Conservation (phyloP, 2,113 vertebrate species). For the Paraplagusia blochii region DNA sequence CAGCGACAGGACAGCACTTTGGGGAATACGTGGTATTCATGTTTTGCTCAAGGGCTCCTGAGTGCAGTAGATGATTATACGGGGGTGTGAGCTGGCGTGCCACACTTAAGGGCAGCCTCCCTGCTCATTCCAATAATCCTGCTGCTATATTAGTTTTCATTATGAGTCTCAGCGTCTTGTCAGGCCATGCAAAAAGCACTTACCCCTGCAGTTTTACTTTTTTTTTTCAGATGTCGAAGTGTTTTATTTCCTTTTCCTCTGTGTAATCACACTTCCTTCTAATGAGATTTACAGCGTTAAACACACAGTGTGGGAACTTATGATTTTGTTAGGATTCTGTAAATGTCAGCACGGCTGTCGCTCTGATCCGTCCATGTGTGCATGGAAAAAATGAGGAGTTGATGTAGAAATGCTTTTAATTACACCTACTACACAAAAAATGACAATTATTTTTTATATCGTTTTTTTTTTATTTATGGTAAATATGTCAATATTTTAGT, state of each 20-base stretch:
- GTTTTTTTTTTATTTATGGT: no score
- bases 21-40: conserved; percentile 24
- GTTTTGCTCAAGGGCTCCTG: conserved; percentile 41
- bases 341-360: conserved; percentile 10
- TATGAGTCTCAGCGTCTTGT: conserved; percentile 33
- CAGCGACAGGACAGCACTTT: conserved; percentile 36
- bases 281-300: neutral
- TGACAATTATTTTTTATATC: no score
- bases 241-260: conserved; percentile 6
- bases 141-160: conserved; percentile 54
- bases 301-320: neutral
- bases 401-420: no score
- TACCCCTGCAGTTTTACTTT: conserved; percentile 42
- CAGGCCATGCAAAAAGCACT: conserved; percentile 32
- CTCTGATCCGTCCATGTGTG: neutral
- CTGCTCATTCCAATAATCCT: conserved; percentile 22
- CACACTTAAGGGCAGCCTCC: conserved; percentile 46
- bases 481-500: no score
- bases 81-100: conserved; percentile 33
- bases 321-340: neutral
- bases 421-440: no score
- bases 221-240: conserved; percentile 13
- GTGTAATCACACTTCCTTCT: neutral
- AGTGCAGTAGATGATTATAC: conserved; percentile 43
- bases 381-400: no score